A percentile compares a stretch with the other conserved stretches of the same genome.
These are phyloP conservation scores for Globia sparganii DNA, from an alignment of 2,888 invertebrate species.

Conservation along the genomic window DNA sequence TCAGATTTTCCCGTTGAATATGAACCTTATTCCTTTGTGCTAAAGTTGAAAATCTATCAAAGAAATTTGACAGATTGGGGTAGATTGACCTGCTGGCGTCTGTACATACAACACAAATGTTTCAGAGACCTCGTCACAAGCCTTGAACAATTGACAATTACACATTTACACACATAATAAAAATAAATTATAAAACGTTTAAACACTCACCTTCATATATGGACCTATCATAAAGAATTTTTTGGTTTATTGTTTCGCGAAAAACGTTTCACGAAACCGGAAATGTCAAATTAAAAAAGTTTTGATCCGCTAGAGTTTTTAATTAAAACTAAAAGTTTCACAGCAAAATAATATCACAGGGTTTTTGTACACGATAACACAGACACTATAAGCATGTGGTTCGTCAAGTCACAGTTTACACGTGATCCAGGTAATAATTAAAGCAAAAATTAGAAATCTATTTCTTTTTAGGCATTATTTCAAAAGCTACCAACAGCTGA, in stretches of 20 bases:
- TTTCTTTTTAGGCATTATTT: conserved; percentile 89
- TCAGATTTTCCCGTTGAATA: too few relatives aligned
- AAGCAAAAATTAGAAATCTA: conserved; percentile 64
- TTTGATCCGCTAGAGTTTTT: conserved; percentile 68
- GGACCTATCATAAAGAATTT: conserved; percentile 90
- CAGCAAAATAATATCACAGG: conserved; percentile 87
- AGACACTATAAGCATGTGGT: conserved; percentile 76
- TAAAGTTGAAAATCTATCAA: too few relatives aligned
- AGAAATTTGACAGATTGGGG: too few relatives aligned
- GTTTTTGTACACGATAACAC: conserved; percentile 76
- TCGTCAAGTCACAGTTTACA: conserved; percentile 81
- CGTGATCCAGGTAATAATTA: conserved; percentile 72
- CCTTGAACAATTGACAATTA: conserved; percentile 37
- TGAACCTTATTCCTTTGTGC: too few relatives aligned
- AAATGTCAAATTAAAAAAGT: conserved; percentile 65
- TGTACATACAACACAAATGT: conserved; percentile 31
- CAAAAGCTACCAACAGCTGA: conserved; percentile 65
- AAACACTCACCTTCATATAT: conserved; percentile 89
- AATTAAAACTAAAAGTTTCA: conserved; percentile 77
- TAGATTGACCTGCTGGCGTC: too few relatives aligned
- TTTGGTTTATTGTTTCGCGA: conserved; percentile 84
- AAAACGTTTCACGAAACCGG: conserved; percentile 88
- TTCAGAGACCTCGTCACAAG: conserved; percentile 36
- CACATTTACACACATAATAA: conserved; percentile 24
- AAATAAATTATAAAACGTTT: conserved; percentile 62